Evolutionary conservation across 1,140 invertebrate species (phyloP).

Genomic region (Trinorchestia longiramus): DNA sequence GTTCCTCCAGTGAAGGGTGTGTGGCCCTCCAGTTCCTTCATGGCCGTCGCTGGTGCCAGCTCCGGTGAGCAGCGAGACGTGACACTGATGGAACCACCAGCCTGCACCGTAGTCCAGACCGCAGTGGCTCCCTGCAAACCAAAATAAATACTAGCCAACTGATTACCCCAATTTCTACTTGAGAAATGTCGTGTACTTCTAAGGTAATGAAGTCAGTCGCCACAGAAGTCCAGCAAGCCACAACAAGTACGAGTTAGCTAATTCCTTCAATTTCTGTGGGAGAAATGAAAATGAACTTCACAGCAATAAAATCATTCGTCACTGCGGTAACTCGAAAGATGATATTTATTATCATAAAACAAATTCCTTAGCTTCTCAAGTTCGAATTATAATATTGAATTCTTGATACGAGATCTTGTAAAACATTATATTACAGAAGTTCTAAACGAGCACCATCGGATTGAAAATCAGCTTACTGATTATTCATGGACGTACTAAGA

Average conservation of each 20-base stretch:
- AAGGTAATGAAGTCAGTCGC: neutral
- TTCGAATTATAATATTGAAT: too few species aligned
- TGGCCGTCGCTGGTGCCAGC: neutral
- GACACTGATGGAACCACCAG: constrained; percentile 58
- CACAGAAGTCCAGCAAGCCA: too few species aligned
- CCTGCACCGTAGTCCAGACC: constrained; percentile 53
- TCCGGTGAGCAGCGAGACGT: constrained; percentile 38
- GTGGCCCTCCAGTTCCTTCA: constrained; percentile 5
- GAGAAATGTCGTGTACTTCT: too few species aligned
- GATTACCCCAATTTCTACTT: neutral
- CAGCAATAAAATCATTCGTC: neutral
- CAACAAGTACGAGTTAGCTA: too few species aligned
- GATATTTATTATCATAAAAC: too few species aligned
- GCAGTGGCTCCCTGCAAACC: constrained; percentile 39
- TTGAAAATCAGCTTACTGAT: too few species aligned
- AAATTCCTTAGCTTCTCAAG: too few species aligned
- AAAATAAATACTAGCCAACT: neutral
- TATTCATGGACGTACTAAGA: too few species aligned
- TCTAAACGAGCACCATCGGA: too few species aligned
- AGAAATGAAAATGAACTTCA: neutral
- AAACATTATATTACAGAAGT: too few species aligned
- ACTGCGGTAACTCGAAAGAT: neutral
- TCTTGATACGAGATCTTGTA: too few species aligned
- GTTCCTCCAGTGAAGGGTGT: constrained; percentile 52
- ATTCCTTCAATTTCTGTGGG: too few species aligned